Evolutionary conservation across 2,888 invertebrate species (phyloP).

Genomic region (Exephanes ischioxanthus): DNA sequence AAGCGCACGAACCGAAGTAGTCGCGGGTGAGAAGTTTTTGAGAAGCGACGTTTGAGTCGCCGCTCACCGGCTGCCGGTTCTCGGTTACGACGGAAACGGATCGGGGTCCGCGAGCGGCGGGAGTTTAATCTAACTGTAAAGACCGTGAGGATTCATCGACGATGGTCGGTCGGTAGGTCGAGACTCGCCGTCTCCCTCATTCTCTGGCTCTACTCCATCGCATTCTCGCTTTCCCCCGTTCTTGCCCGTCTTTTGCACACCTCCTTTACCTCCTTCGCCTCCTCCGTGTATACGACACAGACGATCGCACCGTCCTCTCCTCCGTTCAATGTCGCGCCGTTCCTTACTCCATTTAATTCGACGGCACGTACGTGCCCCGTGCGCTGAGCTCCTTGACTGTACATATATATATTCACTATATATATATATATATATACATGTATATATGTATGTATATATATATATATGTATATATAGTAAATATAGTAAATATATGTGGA

Average conservation of each 20-base stretch:
- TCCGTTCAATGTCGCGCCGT: slow-evolving; percentile 66
- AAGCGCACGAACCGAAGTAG: no score
- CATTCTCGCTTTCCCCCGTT: slow-evolving; percentile 46
- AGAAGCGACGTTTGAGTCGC: no score
- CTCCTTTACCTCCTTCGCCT: slow-evolving; percentile 60
- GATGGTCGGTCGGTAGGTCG: slow-evolving; percentile 71
- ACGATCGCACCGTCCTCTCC: slow-evolving; percentile 41
- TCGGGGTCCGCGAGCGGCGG: slow-evolving; percentile 59
- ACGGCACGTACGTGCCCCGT: slow-evolving; percentile 60
- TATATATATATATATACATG: slow-evolving; percentile 7
- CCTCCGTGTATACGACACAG: slow-evolving; percentile 34
- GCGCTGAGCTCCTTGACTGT: slow-evolving; percentile 7
- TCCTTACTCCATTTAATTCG: slow-evolving; percentile 65
- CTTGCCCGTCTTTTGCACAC: slow-evolving; percentile 62
- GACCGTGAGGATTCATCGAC: slow-evolving; percentile 70
- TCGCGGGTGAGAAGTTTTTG: no score
- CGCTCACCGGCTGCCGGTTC: slow-evolving; percentile 10
- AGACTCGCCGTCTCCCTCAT: slow-evolving; percentile 59
- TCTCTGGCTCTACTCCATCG: slow-evolving; percentile 60
- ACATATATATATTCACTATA: slow-evolving; percentile 24
- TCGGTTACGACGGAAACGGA: slow-evolving; percentile 68
- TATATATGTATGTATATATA: not conserved
- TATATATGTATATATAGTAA: not conserved
- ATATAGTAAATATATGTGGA: no score
- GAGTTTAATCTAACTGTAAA: slow-evolving; percentile 73